These are phyloP conservation scores for Pyrrhosoma nymphula DNA, from an alignment of 2,888 invertebrate species.

Conservation along the genomic window DNA sequence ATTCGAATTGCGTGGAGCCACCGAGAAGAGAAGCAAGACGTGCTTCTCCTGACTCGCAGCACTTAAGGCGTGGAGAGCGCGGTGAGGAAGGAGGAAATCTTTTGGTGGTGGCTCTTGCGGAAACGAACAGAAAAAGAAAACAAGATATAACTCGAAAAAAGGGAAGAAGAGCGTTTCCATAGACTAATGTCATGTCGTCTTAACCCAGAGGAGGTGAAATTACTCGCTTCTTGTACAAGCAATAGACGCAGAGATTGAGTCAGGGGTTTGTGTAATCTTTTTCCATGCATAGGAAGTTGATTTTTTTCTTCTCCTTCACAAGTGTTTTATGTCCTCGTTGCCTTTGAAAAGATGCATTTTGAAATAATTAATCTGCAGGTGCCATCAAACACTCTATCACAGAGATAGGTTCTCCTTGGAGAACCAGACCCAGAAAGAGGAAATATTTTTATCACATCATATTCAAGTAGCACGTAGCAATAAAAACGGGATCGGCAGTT, in stretches of 20 bases:
- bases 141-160: neutral
- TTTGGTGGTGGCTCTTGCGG: neutral
- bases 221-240: neutral
- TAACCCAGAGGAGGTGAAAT: neutral
- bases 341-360: neutral
- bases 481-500: no score
- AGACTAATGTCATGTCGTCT: neutral
- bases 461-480: no score
- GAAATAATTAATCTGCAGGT: neutral
- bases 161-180: neutral
- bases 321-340: neutral
- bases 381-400: neutral
- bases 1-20: constrained; percentile 28
- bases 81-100: neutral
- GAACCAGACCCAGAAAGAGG: no score
- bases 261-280: neutral
- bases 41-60: neutral
- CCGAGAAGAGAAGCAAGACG: constrained; percentile 14
- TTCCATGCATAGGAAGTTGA: neutral
- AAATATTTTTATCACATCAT: no score
- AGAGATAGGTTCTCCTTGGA: no score
- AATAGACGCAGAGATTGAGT: neutral
- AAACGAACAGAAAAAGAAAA: neutral
- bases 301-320: neutral
- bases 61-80: neutral